Base-by-base conservation (phyloP, 2,113 vertebrate species). In the Brachyhypopomus gauderio region DNA sequence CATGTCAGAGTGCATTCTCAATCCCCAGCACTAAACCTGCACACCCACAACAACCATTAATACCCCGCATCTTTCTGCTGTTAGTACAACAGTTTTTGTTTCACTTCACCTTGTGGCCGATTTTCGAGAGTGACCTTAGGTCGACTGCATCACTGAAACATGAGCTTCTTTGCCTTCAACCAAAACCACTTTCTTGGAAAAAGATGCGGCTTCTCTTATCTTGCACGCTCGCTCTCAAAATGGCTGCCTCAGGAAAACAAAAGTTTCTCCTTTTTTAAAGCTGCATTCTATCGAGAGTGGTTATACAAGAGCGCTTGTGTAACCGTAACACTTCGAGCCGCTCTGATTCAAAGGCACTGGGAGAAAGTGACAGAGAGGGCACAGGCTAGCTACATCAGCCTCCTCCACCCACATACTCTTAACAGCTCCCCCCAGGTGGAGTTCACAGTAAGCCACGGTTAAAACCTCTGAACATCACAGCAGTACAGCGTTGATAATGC, bases 281-380 rank as follows among this genome's bases (percentile, higher is more conserved):
- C 77, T 19, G 19, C 12, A 69, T 56, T 8, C 56, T 45, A 20
- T 71, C 56, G 22, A 79, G 22, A 22, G 52, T 71, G 38, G 69
- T 63, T 72, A 63, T 30, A 72, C 16, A 79, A 45, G 66, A n/a
- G 22, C 55, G 45, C 36, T 79, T 79, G 70, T 59, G 45, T 71
- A 79, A 72, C 38, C 38, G 41, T 71, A 79, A 72, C 22, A 79
- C 23, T 48, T 38, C 17, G 17, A 48, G 38, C 19, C 8, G 19
- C 36, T 30, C 17, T 48, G 3, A 60, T 64, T 64, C 22, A 64
- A 70, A 79, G 9, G 36, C 22, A 45, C 52, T 52, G 71, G 36
- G 45, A 23, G 45, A 56, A 59, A 55, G 56, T 36, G 60, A 4
- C 56, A 48, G 34, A 60, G 55, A 60, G 22, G 8, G 30, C 30